Conservation (phyloP, 2,797 vertebrate species). For the Coreius guichenoti region DNA sequence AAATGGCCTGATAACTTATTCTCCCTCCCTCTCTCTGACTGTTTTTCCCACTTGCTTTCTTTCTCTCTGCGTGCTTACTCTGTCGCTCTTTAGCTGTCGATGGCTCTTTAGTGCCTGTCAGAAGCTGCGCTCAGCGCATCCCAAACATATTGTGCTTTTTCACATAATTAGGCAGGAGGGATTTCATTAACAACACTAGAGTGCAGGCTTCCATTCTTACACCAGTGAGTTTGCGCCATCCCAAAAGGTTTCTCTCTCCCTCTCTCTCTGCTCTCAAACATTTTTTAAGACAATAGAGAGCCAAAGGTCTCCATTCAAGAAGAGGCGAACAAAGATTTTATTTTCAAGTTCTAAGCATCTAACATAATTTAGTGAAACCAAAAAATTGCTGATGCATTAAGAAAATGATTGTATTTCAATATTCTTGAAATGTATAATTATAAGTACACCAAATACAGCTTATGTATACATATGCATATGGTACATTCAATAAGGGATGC, state of each 20-base stretch:
- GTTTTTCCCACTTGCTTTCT: background rate
- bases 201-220: constrained; percentile 49
- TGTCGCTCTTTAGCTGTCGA: constrained; percentile 66
- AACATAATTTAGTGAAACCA: background rate
- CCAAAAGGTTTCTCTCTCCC: constrained; percentile 31
- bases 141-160: constrained; percentile 80
- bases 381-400: background rate
- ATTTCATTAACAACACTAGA: constrained; percentile 70
- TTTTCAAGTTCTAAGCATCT: background rate
- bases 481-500: background rate
- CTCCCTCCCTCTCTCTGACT: constrained; percentile 21
- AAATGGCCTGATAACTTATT: constrained; percentile 42
- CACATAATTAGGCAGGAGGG: constrained; percentile 82
- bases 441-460: background rate
- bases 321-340: background rate
- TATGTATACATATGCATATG: background rate
- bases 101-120: constrained; percentile 79
- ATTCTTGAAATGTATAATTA: background rate
- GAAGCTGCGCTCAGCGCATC: constrained; percentile 69
- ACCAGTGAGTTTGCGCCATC: constrained; percentile 37
- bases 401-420: too few relatives aligned
- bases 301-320: background rate
- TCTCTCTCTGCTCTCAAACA: constrained; percentile 26
- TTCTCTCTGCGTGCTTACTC: constrained; percentile 14
- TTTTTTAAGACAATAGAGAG: constrained; percentile 42